Conservation (phyloP, 2,113 vertebrate genomes). For the Mormoops blainvillei region DNA sequence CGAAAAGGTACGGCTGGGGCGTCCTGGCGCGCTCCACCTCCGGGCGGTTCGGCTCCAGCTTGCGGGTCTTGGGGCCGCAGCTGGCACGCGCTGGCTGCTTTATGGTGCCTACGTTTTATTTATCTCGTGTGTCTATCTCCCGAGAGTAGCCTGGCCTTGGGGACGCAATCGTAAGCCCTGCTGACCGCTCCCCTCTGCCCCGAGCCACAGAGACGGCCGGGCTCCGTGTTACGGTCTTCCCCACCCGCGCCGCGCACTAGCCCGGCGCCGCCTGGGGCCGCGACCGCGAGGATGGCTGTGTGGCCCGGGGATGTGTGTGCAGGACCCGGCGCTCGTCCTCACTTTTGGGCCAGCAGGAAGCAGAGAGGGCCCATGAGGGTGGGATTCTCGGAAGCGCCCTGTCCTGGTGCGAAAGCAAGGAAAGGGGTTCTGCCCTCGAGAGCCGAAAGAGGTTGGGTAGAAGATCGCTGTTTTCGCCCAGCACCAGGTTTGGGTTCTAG, state of each 20-base stretch:
- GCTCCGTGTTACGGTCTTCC: background rate
- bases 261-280: slow-evolving; percentile 47
- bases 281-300: background rate
- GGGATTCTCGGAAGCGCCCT: background rate
- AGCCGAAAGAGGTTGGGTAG: background rate
- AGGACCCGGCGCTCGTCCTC: background rate
- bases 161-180: background rate
- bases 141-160: background rate
- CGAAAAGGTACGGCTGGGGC: slow-evolving; percentile 88
- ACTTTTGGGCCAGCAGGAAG: background rate
- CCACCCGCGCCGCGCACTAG: background rate
- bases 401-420: background rate
- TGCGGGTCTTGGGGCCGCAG: slow-evolving; percentile 15
- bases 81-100: background rate
- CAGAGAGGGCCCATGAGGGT: background rate
- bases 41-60: background rate
- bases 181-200: background rate
- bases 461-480: background rate
- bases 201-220: background rate
- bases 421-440: background rate
- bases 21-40: slow-evolving; percentile 40
- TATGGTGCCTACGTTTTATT: slow-evolving; percentile 42
- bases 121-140: background rate
- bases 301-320: background rate
- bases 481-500: background rate